Evolutionary conservation across 2,888 invertebrate species (phyloP), one percentile per base, ranked within the genome.

Genomic region (Noctua comes): DNA sequence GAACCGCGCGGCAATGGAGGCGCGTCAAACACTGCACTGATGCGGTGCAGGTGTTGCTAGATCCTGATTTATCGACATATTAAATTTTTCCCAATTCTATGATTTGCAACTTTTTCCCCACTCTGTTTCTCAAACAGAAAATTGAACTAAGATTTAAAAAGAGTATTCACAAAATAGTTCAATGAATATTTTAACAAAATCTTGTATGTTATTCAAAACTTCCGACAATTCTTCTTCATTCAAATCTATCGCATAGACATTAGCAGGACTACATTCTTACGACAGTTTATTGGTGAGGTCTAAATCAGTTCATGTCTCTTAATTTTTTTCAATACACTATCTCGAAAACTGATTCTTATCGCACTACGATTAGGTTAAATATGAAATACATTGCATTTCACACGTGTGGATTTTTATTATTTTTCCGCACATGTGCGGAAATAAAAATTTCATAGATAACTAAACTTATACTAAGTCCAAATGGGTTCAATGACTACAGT

Each of bases 21-120:
- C 59, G 72, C 65, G 76, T 65, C 73, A 7, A 73, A 62, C 72
- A 73, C 70, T 74, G 66, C 72, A 64, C 21, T 24, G 46, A 36
- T 64, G 64, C 36, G 1, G 21, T n/a, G n/a, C n/a, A n/a, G n/a
- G n/a, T 10, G 36, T 64, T 64, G 64, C 64, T 5, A 64, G 10
- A 64, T 31, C 31, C 31, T 31, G 31, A 31, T 31, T 31, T 31
- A n/a, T n/a, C n/a, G n/a, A n/a, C n/a, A n/a, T n/a, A n/a, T n/a
- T n/a, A n/a, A n/a, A n/a, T n/a, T 31, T 31, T 5, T 59, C 59
- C 59, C 27, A 16, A 46, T 46, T 46, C 5, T 48, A n/a, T 6
- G n/a, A 27, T n/a, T 57, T 57, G 13, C n/a, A 57, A n/a, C n/a
- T 59, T 59, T 54, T 59, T 31, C 62, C 10, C 18, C 18, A 62